phyloP scores from a whole-genome alignment of 2,113 vertebrate species.

The Triplophysa siluroides region DNA sequence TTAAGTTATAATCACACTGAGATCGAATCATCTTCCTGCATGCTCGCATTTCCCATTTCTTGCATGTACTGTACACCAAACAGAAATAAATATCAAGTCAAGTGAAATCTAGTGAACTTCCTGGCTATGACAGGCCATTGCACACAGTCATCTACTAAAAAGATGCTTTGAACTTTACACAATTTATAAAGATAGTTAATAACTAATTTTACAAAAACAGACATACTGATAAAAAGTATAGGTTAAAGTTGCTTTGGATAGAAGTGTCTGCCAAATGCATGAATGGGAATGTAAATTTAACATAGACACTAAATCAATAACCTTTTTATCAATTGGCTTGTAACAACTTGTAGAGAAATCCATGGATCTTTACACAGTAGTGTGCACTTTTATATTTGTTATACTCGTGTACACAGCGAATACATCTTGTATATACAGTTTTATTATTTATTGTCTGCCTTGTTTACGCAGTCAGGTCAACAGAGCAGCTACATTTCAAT shows the following conservation, averaged over 20 bases:
- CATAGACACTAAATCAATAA: background rate
- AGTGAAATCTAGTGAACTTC: background rate
- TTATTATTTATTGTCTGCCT: conserved; percentile 3
- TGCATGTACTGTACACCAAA: no score
- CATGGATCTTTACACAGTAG: background rate
- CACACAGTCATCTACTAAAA: background rate
- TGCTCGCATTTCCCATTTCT: no score
- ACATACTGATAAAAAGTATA: no score
- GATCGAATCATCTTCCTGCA: no score
- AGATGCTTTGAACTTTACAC: background rate
- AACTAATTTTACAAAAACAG: background rate
- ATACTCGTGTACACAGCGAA: background rate
- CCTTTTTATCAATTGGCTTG: background rate
- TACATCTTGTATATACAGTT: background rate
- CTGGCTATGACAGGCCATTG: background rate
- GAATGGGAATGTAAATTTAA: no score
- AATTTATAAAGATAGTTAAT: background rate
- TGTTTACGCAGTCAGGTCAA: background rate
- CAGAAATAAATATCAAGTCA: no score
- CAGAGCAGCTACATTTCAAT: background rate
- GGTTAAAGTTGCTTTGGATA: no score
- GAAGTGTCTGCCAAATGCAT: no score
- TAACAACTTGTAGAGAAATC: background rate
- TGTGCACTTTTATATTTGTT: background rate
- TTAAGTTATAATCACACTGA: no score